Evolutionary conservation across 2,797 vertebrate genomes (phyloP).

Genomic region (Enteromius mattozi): DNA sequence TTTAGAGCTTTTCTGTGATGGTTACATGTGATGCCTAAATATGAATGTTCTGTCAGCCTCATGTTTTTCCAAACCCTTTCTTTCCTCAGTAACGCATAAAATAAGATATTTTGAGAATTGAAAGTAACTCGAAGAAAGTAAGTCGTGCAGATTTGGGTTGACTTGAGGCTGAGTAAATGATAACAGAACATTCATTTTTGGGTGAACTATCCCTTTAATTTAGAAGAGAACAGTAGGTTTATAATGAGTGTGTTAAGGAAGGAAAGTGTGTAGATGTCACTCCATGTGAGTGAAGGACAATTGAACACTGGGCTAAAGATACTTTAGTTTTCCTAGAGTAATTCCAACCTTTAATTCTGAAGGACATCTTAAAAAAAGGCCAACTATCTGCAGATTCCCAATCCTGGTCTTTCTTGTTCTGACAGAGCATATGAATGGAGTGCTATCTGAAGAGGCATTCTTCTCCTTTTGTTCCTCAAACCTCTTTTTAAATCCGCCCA

Average conservation of each 20-base stretch:
- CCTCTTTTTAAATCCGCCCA: constrained; percentile 31
- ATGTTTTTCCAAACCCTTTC: background rate
- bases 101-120: background rate
- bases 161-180: background rate
- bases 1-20: background rate
- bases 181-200: background rate
- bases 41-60: background rate
- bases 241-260: background rate
- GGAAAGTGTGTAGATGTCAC: background rate
- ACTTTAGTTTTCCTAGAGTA: background rate
- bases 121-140: background rate
- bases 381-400: background rate
- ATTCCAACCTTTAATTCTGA: background rate
- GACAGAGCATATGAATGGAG: constrained; percentile 17
- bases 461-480: constrained; percentile 50
- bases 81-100: background rate
- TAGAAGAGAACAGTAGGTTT: background rate
- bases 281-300: background rate
- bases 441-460: constrained; percentile 41
- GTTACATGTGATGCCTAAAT: background rate
- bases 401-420: background rate
- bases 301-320: background rate
- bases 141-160: background rate
- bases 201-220: background rate
- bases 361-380: background rate